Conservation (phyloP, 1,140 invertebrate species). For the Papilio xuthus region DNA sequence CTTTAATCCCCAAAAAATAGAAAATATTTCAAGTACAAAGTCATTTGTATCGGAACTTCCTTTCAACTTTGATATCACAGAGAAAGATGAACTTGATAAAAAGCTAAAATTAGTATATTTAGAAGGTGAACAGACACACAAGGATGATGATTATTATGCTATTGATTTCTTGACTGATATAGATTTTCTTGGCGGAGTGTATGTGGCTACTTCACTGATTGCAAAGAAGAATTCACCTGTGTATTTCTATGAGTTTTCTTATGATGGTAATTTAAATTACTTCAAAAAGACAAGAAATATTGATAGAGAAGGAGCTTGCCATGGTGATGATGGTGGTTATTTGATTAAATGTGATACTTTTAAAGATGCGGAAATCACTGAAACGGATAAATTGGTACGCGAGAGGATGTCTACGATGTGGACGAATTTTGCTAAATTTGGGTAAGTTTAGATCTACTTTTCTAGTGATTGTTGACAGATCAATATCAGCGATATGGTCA, state of each 20-base stretch:
- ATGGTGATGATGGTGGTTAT: constrained; percentile 74
- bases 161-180: constrained; percentile 75
- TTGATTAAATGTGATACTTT: constrained; percentile 58
- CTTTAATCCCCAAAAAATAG: constrained; percentile 43
- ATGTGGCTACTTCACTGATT: constrained; percentile 61
- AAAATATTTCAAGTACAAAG: constrained; percentile 61
- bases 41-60: constrained; percentile 62
- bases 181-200: constrained; percentile 70
- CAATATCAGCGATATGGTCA: too few species aligned
- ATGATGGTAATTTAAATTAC: constrained; percentile 73
- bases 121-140: constrained; percentile 51
- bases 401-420: constrained; percentile 76
- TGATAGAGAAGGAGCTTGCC: constrained; percentile 63
- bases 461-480: too few species aligned
- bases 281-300: constrained; percentile 63
- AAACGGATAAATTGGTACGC: constrained; percentile 61
- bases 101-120: constrained; percentile 69
- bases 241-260: constrained; percentile 76
- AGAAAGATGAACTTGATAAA: constrained; percentile 56
- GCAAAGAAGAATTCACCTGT: constrained; percentile 63
- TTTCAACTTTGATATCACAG: constrained; percentile 55
- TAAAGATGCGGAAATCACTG: constrained; percentile 48
- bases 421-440: constrained; percentile 80
- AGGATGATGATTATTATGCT: constrained; percentile 64
- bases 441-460: constrained; percentile 56